Evolutionary conservation across 2,797 vertebrate species (phyloP).

Genomic region (Muraenolepis orangiensis): DNA sequence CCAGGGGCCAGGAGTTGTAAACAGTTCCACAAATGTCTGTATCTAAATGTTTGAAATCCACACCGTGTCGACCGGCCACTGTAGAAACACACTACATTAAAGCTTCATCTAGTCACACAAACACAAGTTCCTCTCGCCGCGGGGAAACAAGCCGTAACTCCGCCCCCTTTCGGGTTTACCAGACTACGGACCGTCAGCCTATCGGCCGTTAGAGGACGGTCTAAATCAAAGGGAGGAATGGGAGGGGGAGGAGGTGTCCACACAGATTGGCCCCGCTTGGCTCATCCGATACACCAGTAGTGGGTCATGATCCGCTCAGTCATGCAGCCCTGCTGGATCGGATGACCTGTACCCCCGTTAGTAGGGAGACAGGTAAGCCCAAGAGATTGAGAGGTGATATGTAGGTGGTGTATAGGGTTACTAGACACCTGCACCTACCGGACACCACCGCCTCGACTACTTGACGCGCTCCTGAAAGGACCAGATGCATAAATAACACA

Average conservation of each 20-base stretch:
- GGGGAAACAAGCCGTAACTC: no score
- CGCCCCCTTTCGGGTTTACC: no score
- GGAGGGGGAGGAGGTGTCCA: slow-evolving; percentile 63
- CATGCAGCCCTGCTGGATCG: slow-evolving; percentile 37
- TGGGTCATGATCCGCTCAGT: slow-evolving; percentile 12
- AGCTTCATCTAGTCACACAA: no score
- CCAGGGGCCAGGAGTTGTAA: no score
- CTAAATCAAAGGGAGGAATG: slow-evolving; percentile 62
- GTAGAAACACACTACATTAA: no score
- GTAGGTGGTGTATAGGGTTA: no score
- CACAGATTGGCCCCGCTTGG: slow-evolving; percentile 54
- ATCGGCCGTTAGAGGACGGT: slow-evolving; percentile 43
- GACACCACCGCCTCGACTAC: slow-evolving; percentile 34
- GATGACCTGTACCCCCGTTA: slow-evolving; percentile 49
- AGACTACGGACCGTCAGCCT: no score
- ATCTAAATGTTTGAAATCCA: no score
- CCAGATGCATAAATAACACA: slow-evolving; percentile 1
- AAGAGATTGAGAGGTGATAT: no score
- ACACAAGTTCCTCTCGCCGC: no score
- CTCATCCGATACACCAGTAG: slow-evolving; percentile 53
- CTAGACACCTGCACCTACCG: slow-evolving; percentile 54
- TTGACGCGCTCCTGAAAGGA: slow-evolving; percentile 18
- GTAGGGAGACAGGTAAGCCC: slow-evolving; percentile 42
- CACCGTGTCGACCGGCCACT: no score
- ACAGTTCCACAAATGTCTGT: no score